Evolutionary conservation across 2,797 vertebrate genomes (phyloP), one percentile per base, ranked within the genome.

Genomic region (Saguinus oedipus): DNA sequence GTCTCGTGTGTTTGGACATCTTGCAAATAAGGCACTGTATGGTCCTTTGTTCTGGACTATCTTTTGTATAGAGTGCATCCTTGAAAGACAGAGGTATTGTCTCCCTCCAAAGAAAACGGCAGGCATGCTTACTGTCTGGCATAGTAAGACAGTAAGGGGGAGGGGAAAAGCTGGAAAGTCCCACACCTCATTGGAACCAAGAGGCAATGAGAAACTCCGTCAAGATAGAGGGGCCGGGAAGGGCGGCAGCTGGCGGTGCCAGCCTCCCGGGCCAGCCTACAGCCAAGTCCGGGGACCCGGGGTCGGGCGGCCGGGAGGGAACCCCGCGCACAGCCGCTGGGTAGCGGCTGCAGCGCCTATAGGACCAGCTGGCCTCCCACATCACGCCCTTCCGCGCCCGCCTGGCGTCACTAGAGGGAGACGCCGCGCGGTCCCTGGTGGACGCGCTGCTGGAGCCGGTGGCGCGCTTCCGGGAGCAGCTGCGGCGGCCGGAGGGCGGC

Each of bases 361-460:
- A 98, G 96, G 98, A 98, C 24, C 99, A 99, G 98, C 97, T 99
- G 33, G 82, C 89, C 0, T 91, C 98, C 3, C 99, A 99, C 95
- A 99, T 99, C 17, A 96, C 98, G 17, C 99, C 99, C 44, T 96
- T 99, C 36, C 99, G 98, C 46, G 80, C 96, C 30, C 98, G 98
- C 74, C 97, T 99, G 96, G 99, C 98, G 5, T 98, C 98, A 20
- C 98, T 99, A 59, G 99, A 99, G 46, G 95, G 81, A 48, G 98
- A 98, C 64, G 99, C 99, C 64, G 99, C 99, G 36, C 98, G 97
- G 79, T 99, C 99, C 44, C 97, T 99, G 89, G 98, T 99, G 98
- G 99, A 99, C 89, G 99, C 98, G 55, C 94, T 99, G 98, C 98
- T 99, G 94, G 99, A 99, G 95, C 99, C 99, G 96, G 99, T 99